These are phyloP conservation scores for Hemaris fuciformis DNA, from an alignment of 2,888 invertebrate species.

Conservation along the genomic window DNA sequence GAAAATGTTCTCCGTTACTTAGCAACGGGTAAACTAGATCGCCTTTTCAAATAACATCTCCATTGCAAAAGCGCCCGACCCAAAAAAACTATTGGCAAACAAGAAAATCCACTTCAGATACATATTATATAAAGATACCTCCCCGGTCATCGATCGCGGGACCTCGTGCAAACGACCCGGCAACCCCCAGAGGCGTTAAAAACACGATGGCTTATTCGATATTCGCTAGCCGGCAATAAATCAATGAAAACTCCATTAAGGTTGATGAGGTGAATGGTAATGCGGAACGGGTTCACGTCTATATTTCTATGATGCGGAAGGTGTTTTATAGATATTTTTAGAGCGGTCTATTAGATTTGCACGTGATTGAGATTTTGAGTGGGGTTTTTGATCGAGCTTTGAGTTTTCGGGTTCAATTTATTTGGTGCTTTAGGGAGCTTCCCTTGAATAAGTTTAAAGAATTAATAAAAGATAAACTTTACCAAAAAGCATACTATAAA, in stretches of 20 bases:
- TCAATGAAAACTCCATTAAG: constrained; percentile 50
- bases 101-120: neutral
- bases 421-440: too few species aligned
- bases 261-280: constrained; percentile 22
- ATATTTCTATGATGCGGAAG: neutral
- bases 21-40: too few species aligned
- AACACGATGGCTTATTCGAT: constrained; percentile 46
- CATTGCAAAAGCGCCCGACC: neutral
- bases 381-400: neutral
- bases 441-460: too few species aligned
- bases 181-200: constrained; percentile 31
- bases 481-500: too few species aligned
- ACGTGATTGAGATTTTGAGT: neutral
- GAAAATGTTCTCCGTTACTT: too few species aligned
- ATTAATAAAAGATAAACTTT: too few species aligned
- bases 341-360: neutral
- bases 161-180: neutral
- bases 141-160: neutral
- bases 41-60: neutral
- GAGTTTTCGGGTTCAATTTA: too few species aligned
- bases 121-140: neutral
- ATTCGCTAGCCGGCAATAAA: constrained; percentile 50
- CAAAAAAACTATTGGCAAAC: neutral
- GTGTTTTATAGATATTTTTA: neutral
- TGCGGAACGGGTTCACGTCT: neutral